phyloP scores from a whole-genome alignment of 2,888 invertebrate species.

The Papilio demoleus region DNA sequence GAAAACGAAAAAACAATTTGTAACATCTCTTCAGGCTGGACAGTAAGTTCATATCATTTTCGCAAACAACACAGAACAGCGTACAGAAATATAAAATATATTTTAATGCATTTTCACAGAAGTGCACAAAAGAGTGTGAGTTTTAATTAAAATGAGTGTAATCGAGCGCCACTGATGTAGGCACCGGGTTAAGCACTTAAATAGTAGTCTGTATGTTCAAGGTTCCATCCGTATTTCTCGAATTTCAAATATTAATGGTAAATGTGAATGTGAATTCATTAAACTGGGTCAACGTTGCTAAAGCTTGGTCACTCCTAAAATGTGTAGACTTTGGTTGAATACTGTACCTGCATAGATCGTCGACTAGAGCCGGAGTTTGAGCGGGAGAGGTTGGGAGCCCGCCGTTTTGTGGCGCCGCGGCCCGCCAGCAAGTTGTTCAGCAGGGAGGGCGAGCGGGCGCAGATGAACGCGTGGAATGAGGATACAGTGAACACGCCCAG shows the following conservation, averaged over 20 bases:
- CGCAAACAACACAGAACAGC: neutral
- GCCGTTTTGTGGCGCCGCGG: constrained; percentile 94
- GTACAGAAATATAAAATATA: neutral
- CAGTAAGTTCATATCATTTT: constrained; percentile 16
- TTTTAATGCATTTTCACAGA: constrained; percentile 21
- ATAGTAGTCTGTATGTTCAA: no score
- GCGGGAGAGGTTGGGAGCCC: constrained; percentile 94
- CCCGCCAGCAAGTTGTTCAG: constrained; percentile 96
- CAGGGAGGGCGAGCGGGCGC: constrained; percentile 96
- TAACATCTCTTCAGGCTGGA: neutral
- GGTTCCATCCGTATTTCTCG: no score
- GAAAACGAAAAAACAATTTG: constrained; percentile 5
- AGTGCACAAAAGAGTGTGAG: constrained; percentile 15
- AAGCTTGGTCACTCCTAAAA: no score
- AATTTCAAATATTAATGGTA: no score
- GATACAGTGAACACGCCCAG: constrained; percentile 98
- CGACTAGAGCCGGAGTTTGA: constrained; percentile 95
- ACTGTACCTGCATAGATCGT: constrained; percentile 91
- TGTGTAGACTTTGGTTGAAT: no score
- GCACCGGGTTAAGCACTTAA: no score
- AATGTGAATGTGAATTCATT: no score
- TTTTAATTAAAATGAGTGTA: constrained; percentile 38
- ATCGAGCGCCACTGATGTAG: constrained; percentile 10
- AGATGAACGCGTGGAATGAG: constrained; percentile 98
- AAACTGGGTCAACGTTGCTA: no score